Conservation (phyloP, 1,140 invertebrate genomes). For the Mya arenaria region DNA sequence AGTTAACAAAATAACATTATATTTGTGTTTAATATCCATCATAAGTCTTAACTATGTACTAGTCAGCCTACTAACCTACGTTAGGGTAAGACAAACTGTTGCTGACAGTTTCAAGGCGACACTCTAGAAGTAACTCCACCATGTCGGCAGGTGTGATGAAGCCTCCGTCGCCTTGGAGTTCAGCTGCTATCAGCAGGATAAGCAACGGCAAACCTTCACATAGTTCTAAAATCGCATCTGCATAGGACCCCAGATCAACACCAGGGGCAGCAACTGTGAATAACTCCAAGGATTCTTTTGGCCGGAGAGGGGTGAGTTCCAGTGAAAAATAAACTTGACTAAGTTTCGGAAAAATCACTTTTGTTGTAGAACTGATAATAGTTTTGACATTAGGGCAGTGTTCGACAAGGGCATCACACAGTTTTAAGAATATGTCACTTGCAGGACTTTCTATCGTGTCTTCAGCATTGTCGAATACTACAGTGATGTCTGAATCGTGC, state of each 20-base stretch:
- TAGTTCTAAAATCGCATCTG: slow-evolving; percentile 17
- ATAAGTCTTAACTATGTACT: too few species aligned
- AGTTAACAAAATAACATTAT: too few species aligned
- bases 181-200: slow-evolving; percentile 25
- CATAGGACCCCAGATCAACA: slow-evolving; percentile 7
- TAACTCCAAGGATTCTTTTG: not conserved
- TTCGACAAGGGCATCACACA: not conserved
- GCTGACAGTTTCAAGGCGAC: slow-evolving; percentile 40
- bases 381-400: not conserved
- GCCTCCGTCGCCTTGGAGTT: slow-evolving; percentile 11
- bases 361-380: slow-evolving; percentile 23
- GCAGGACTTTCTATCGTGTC: slow-evolving; percentile 6
- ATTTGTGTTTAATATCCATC: too few species aligned
- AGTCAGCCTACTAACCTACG: too few species aligned
- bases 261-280: not conserved
- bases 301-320: not conserved
- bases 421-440: slow-evolving; percentile 3
- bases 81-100: too few species aligned
- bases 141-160: slow-evolving; percentile 26
- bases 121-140: slow-evolving; percentile 17
- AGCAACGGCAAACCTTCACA: slow-evolving; percentile 36
- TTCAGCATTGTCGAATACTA: slow-evolving; percentile 40
- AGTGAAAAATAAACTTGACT: not conserved
- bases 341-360: not conserved
- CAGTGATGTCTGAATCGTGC: not conserved